Base-by-base conservation (phyloP, 2,797 vertebrate genomes). In the Balearica regulorum region DNA sequence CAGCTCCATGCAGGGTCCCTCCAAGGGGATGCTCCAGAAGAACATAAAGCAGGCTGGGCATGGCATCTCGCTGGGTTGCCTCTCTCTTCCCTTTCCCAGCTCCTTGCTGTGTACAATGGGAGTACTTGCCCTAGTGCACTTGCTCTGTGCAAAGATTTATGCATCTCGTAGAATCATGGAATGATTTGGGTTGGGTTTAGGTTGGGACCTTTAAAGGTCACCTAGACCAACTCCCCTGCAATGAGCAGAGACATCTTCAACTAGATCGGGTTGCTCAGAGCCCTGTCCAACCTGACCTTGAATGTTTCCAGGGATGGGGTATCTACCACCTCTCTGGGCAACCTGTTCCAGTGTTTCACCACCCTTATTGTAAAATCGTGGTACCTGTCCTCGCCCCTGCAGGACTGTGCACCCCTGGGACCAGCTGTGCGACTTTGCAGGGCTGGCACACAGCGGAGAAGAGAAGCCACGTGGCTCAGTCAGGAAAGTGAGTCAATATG, bases 371-470 rank as follows among this genome's bases (percentile, higher is more conserved):
- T 7, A 58, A 51, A 33, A 72, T 26, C 13, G 4, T 37, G 73
- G 48, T 35, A 11, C 19, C 16, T 0, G 0, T 24, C 37, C 44
- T 11, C 3, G 2, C 5, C 57, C 58, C 65, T 0, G 0, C 17
- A 22, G 66, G 61, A 44, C 77, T 66, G 29, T 1, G 39, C 35
- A 11, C 18, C 46, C 48, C 48, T 1, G 9, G 46, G 39, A 57
- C n/a, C 68, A 19, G 58, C 86, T 62, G 81, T 9, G 55, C 2
- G 9, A 33, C 44, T 86, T 70, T 48, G 69, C 44, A 44, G 69
- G 1, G 2, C 53, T 60, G 61, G 53, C 39, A n/a, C 5, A 0
- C 43, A 25, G 35, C 5, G 2, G 37, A 25, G 66, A 31, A 49
- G 68, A 54, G 55, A 83, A 83, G 31, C 43, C 35, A 2, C 2